Percentiles rank a stretch among this genome's conserved stretches.
These are phyloP conservation scores for Malacoraja senta DNA, from an alignment of 2,797 vertebrate genomes.

Conservation along the genomic window DNA sequence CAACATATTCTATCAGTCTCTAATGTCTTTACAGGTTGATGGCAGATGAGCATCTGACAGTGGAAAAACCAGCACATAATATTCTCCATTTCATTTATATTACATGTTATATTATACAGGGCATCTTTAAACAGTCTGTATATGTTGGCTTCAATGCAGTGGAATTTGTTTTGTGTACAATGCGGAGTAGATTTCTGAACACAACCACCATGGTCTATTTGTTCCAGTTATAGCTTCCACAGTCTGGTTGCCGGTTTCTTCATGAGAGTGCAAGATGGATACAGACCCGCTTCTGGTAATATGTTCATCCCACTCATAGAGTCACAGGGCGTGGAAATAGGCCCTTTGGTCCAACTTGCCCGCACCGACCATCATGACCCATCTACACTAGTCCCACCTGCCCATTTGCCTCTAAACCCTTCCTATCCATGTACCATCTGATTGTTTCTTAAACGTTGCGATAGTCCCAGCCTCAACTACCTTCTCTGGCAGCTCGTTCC, in stretches of 20 bases:
- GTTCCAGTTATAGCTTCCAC: neutral
- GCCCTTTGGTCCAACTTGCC: too few species aligned
- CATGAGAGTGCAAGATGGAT: neutral
- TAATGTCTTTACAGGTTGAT: neutral
- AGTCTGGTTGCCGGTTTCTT: neutral
- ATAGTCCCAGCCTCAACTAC: too few species aligned
- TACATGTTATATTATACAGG: neutral
- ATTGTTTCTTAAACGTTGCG: too few species aligned
- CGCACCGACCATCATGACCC: too few species aligned
- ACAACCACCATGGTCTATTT: neutral
- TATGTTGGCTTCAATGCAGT: neutral
- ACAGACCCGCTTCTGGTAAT: neutral
- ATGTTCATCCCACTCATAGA: neutral
- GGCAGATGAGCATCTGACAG: neutral
- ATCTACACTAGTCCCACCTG: too few species aligned
- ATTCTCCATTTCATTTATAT: neutral
- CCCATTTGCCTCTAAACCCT: too few species aligned
- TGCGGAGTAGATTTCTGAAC: neutral
- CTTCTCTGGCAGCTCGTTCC: too few species aligned
- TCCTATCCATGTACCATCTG: too few species aligned
- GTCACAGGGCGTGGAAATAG: too few species aligned
- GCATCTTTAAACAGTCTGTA: neutral
- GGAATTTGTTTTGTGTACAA: neutral
- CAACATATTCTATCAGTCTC: slow-evolving; percentile 16
- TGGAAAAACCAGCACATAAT: neutral